These are phyloP conservation scores for Cheiracanthium punctorium DNA, from an alignment of 2,888 invertebrate species.

Conservation along the genomic window DNA sequence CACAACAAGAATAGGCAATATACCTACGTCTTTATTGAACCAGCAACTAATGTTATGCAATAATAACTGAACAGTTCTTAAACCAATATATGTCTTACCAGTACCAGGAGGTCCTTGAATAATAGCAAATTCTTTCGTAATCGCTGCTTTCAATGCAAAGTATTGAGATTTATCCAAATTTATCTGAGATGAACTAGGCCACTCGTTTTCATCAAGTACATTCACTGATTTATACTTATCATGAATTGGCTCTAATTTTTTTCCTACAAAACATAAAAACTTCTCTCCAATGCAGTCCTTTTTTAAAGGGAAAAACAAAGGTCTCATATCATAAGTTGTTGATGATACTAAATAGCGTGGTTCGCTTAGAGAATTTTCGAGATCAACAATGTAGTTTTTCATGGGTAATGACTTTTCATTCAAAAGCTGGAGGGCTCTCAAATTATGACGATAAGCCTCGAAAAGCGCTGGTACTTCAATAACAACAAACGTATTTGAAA, in stretches of 20 bases:
- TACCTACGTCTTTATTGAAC: slow-evolving; percentile 73
- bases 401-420: slow-evolving; percentile 81
- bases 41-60: slow-evolving; percentile 79
- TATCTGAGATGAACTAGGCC: slow-evolving; percentile 78
- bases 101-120: slow-evolving; percentile 87
- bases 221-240: too few relatives aligned
- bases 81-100: slow-evolving; percentile 88
- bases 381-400: slow-evolving; percentile 82
- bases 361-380: slow-evolving; percentile 73
- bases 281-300: neutral
- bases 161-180: slow-evolving; percentile 83
- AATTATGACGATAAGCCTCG: slow-evolving; percentile 86
- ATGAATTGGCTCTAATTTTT: too few relatives aligned
- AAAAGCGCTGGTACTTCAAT: slow-evolving; percentile 87
- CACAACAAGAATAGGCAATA: slow-evolving; percentile 83
- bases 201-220: slow-evolving; percentile 73
- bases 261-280: too few relatives aligned
- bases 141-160: slow-evolving; percentile 82
- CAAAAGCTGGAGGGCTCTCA: slow-evolving; percentile 82
- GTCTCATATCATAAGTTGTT: slow-evolving; percentile 56
- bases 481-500: slow-evolving; percentile 79
- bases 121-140: slow-evolving; percentile 82
- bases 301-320: slow-evolving; percentile 35
- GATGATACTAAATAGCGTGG: slow-evolving; percentile 77
- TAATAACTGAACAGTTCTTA: slow-evolving; percentile 84